phyloP scores from a whole-genome alignment of 2,888 invertebrate species.

The Archips crataeganus region DNA sequence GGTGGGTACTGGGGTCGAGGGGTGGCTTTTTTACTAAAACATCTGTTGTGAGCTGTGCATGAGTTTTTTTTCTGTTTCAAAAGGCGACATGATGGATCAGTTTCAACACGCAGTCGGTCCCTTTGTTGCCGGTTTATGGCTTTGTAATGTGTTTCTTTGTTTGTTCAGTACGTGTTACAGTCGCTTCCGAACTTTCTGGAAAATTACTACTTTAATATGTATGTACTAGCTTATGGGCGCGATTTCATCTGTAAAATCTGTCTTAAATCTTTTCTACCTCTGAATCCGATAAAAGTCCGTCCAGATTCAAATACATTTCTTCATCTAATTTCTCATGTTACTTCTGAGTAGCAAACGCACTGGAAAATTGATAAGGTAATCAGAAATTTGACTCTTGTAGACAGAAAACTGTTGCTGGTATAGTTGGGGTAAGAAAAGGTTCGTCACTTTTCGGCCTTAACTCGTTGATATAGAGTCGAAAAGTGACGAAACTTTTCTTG shows the following conservation, averaged over 20 bases:
- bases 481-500: no score
- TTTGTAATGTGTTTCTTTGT: constrained; percentile 85
- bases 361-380: no score
- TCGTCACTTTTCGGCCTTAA: no score
- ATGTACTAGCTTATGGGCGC: neutral
- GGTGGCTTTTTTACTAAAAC: constrained; percentile 80
- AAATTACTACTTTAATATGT: constrained; percentile 50
- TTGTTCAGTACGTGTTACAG: constrained; percentile 80
- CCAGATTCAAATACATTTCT: no score
- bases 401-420: no score
- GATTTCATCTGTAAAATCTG: neutral
- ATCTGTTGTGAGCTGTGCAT: constrained; percentile 82
- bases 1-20: constrained; percentile 65
- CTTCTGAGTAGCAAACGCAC: no score
- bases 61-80: constrained; percentile 82
- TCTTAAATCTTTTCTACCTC: no score
- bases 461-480: no score
- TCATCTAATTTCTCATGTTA: no score
- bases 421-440: no score
- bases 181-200: constrained; percentile 69
- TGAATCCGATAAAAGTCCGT: no score
- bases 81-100: constrained; percentile 86
- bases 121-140: constrained; percentile 84
- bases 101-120: constrained; percentile 84
- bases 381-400: no score